A percentile compares a stretch with the other conserved stretches of the same genome.
phyloP scores from a whole-genome alignment of 2,113 vertebrate species.

The Corythoichthys haematopterus region DNA sequence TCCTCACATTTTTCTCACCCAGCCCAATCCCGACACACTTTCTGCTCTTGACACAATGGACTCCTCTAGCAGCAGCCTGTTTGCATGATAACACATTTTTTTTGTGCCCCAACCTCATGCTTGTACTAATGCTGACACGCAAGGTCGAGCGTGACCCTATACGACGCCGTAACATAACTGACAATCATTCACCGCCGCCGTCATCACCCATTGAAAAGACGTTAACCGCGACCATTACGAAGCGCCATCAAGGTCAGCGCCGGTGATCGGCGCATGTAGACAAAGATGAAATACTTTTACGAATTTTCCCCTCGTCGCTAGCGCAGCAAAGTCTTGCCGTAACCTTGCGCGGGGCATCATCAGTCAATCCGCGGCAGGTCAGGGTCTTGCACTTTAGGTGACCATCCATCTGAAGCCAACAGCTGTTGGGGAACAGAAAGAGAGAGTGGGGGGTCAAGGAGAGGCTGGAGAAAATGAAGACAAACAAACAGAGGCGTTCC shows the following conservation, averaged over 20 bases:
- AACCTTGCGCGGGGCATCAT: constrained; percentile 53
- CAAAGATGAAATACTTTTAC: constrained; percentile 47
- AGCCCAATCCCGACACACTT: constrained; percentile 36
- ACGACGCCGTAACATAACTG: background rate
- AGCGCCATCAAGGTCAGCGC: constrained; percentile 42
- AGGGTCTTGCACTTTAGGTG: constrained; percentile 57
- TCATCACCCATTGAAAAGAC: constrained; percentile 28
- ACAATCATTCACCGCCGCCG: background rate
- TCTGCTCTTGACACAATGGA: constrained; percentile 48
- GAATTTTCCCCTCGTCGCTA: background rate
- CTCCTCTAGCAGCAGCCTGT: constrained; percentile 49
- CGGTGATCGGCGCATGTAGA: constrained; percentile 32
- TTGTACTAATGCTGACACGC: constrained; percentile 26
- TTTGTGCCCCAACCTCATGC: constrained; percentile 33
- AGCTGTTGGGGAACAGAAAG: constrained; percentile 54
- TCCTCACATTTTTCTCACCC: constrained; percentile 35
- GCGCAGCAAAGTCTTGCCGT: constrained; percentile 17
- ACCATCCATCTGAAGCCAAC: constrained; percentile 65
- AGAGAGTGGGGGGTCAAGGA: constrained; percentile 43
- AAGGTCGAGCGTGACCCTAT: constrained; percentile 21
- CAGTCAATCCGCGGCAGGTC: constrained; percentile 64
- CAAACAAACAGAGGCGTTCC: constrained; percentile 14
- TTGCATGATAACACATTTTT: constrained; percentile 52
- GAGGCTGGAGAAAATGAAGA: constrained; percentile 35
- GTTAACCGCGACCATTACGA: constrained; percentile 27